A percentile compares a stretch with the other conserved stretches of the same genome.
phyloP scores from a whole-genome alignment of 23 tunicate species.

The Ciona savignyi region DNA sequence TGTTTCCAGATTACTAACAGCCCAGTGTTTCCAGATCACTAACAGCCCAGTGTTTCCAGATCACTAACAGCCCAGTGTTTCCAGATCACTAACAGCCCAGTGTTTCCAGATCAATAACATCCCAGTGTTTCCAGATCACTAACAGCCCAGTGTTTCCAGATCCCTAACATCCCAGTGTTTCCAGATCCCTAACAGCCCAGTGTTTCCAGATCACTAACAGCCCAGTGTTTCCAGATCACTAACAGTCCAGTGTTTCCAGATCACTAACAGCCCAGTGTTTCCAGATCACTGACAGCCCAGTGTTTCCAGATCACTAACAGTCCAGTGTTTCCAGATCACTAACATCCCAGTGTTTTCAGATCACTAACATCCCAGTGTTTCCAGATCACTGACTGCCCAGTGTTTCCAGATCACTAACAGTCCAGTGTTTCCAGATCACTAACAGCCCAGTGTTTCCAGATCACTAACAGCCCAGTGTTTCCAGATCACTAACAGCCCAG shows the following conservation, averaged over 20 bases:
- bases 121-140: constrained; percentile 43
- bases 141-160: too few relatives aligned
- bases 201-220: too few relatives aligned
- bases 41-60: too few relatives aligned
- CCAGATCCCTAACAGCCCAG: constrained; percentile 63
- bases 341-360: too few relatives aligned
- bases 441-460: too few relatives aligned
- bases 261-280: background rate
- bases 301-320: too few relatives aligned
- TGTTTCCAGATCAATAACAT: too few relatives aligned
- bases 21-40: constrained; percentile 43
- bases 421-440: constrained; percentile 44
- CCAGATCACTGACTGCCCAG: too few relatives aligned
- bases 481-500: constrained; percentile 65
- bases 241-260: too few relatives aligned
- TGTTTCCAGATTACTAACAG: too few relatives aligned
- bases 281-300: constrained; percentile 65
- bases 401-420: too few relatives aligned
- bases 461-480: background rate
- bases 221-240: constrained; percentile 43
- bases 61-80: background rate
- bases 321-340: constrained; percentile 44
- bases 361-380: too few relatives aligned
- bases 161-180: background rate
- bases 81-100: constrained; percentile 65